These are phyloP conservation scores for Aptenodytes forsteri DNA, from an alignment of 2,113 vertebrate genomes.

Conservation along the genomic window DNA sequence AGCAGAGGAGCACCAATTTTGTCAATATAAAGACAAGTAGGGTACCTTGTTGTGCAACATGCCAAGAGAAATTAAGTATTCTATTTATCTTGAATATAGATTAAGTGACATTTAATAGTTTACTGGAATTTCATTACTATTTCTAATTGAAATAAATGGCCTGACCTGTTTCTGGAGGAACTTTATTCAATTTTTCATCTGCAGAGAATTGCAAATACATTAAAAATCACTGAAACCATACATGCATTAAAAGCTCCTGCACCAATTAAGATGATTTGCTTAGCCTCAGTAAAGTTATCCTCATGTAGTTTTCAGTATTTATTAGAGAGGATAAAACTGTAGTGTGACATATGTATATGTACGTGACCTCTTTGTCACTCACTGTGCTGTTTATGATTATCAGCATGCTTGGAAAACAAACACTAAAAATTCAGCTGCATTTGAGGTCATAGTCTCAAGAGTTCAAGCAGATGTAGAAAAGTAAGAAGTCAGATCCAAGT, in stretches of 20 bases:
- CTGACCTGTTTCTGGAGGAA: conserved; percentile 42
- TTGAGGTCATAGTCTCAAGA: conserved; percentile 17
- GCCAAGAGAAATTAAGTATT: conserved; percentile 56
- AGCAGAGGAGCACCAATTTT: not conserved
- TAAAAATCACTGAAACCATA: conserved; percentile 14
- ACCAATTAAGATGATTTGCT: conserved; percentile 4
- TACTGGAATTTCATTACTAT: conserved; percentile 72
- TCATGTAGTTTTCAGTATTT: not conserved
- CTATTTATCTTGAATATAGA: conserved; percentile 63
- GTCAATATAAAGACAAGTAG: conserved; percentile 43
- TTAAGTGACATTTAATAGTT: conserved; percentile 75
- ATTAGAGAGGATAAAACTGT: not conserved
- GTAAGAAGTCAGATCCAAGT: not conserved
- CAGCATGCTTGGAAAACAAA: not conserved
- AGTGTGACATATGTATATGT: not conserved
- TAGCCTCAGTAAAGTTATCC: not conserved
- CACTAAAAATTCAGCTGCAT: not conserved
- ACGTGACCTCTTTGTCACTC: not conserved
- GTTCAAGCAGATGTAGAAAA: conserved; percentile 26
- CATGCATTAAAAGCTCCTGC: not conserved
- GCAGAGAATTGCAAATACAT: conserved; percentile 34
- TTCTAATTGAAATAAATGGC: conserved; percentile 74
- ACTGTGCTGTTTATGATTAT: conserved; percentile 3
- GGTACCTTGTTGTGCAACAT: conserved; percentile 2
- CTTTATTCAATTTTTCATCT: conserved; percentile 44